These are phyloP conservation scores for Microctonus brassicae DNA, from an alignment of 2,888 invertebrate species.

Conservation along the genomic window DNA sequence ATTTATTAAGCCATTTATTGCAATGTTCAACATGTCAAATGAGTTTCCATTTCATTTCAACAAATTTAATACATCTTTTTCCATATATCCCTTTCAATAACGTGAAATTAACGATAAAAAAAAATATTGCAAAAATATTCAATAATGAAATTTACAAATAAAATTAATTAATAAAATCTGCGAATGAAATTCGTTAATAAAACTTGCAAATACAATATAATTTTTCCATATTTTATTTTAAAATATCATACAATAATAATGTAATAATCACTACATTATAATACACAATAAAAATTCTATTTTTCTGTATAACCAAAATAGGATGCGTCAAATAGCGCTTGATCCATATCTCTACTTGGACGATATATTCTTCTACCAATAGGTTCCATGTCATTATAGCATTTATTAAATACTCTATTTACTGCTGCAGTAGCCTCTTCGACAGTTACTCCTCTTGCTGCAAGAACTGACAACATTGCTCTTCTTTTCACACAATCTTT, in stretches of 20 bases:
- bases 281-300: conserved; percentile 24
- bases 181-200: too few species aligned
- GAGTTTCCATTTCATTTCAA: too few species aligned
- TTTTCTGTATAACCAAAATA: conserved; percentile 80
- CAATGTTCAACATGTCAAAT: too few species aligned
- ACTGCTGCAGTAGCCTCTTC: conserved; percentile 83
- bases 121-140: too few species aligned
- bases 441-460: conserved; percentile 81
- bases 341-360: conserved; percentile 82
- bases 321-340: conserved; percentile 82
- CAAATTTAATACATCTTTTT: too few species aligned
- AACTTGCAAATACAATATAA: too few species aligned
- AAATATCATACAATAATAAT: neutral
- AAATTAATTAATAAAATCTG: too few species aligned
- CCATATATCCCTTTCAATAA: too few species aligned
- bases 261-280: neutral
- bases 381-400: conserved; percentile 94
- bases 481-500: conserved; percentile 91
- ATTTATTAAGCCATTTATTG: too few species aligned
- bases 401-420: conserved; percentile 89
- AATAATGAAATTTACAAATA: too few species aligned
- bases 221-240: too few species aligned
- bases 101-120: too few species aligned
- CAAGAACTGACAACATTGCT: conserved; percentile 86
- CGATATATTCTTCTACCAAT: conserved; percentile 83